Evolutionary conservation across 1,140 invertebrate genomes (phyloP).

Genomic region (Diorhabda carinulata): DNA sequence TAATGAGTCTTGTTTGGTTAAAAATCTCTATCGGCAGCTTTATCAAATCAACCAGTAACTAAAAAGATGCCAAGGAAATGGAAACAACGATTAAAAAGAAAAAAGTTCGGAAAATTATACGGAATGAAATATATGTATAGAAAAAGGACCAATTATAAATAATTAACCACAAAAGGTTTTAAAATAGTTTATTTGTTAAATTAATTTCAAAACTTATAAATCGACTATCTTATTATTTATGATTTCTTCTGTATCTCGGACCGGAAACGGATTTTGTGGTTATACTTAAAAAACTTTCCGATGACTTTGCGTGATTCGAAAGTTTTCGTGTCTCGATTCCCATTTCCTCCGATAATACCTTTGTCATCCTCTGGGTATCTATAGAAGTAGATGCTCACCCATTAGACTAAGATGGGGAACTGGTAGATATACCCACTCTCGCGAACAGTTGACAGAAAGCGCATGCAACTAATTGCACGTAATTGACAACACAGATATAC

Average conservation of each 20-base stretch:
- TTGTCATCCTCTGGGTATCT: background rate
- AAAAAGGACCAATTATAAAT: too few relatives aligned
- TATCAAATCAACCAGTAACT: too few relatives aligned
- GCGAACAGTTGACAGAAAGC: conserved; percentile 3
- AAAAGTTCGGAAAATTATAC: too few relatives aligned
- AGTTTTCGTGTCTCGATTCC: background rate
- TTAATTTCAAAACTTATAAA: too few relatives aligned
- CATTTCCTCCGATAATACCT: background rate
- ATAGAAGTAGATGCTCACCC: background rate
- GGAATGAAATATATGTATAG: too few relatives aligned
- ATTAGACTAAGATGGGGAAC: background rate
- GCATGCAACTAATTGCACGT: conserved; percentile 16
- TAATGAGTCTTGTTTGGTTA: too few relatives aligned
- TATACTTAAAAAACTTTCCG: background rate
- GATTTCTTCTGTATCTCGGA: background rate
- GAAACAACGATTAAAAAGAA: too few relatives aligned
- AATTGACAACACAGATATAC: conserved; percentile 19
- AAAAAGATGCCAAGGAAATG: too few relatives aligned
- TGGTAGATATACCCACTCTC: background rate
- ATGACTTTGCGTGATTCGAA: background rate
- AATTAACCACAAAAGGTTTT: too few relatives aligned
- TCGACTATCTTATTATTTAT: too few relatives aligned
- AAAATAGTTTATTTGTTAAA: too few relatives aligned
- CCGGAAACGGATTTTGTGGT: background rate
- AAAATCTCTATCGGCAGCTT: too few relatives aligned